Base-by-base conservation (phyloP, 2,113 vertebrate species). In the Oncorhynchus gorbuscha region DNA sequence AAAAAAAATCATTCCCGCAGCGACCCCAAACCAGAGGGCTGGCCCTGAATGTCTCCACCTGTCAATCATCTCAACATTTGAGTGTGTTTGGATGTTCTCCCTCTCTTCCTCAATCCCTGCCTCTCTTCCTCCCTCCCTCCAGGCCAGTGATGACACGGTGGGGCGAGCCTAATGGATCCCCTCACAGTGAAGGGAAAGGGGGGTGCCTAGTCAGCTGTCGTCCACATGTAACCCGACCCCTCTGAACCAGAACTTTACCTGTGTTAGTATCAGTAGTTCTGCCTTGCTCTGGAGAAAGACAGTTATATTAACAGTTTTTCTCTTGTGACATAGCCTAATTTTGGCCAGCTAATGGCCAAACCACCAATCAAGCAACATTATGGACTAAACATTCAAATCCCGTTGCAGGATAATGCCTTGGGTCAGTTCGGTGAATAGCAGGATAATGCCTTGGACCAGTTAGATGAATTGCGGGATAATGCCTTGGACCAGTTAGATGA, bases 1-100 rank as follows among this genome's bases (percentile, higher is more conserved):
- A 7, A 35, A 35, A 35, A 35, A 35, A 35, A 1, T 75, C 78
- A 81, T 81, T 70, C 75, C 79, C 2, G 71, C 72, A 30, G 32
- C 86, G 87, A 92, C 89, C 87, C 67, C n/a, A 76, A 82, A 86
- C 83, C 77, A 79, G 13, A 4, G 65, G 76, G 67, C 76, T 77
- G 61, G 70, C 78, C 72, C 72, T 76, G 82, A 81, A 90, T 83
- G 89, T 83, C 87, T 71, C 83, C 81, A 62, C 79, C 82, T 84
- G 84, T 86, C 89, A 89, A n/a, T 89, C 85, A 87, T 77, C 79
- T 84, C 74, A 84, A 70, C 81, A 83, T 72, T 26, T 32, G 13
- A 22, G 59, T 62, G 59, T 62, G n/a, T 62, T 20, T 62, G 59
- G 18, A 20, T n/a, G 59, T 22, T 22, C 59, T 62, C 20, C 7